phyloP scores from a whole-genome alignment of 2,888 invertebrate species.

The Sylvicola fuscatus region DNA sequence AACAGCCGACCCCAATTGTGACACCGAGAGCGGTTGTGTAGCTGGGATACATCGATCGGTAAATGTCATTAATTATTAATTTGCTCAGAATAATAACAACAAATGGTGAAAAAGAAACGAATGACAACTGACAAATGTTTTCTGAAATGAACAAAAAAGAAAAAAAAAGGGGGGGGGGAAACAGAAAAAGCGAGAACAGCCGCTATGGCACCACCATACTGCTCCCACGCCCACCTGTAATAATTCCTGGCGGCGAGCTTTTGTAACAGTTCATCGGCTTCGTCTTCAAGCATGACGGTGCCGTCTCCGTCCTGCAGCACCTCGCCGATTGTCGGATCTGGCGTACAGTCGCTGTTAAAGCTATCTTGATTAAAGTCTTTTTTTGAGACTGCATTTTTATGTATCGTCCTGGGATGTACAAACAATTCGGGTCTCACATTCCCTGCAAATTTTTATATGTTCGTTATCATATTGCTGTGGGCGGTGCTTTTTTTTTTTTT shows the following conservation, averaged over 20 bases:
- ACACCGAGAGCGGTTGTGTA: slow-evolving; percentile 60
- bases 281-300: slow-evolving; percentile 10
- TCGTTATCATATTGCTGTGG: too few species aligned
- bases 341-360: slow-evolving; percentile 7
- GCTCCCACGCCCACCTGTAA: too few species aligned
- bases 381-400: slow-evolving; percentile 9
- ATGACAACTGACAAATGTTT: too few species aligned
- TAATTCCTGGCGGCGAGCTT: slow-evolving; percentile 32
- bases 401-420: slow-evolving; percentile 23
- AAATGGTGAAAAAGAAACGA: too few species aligned
- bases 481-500: too few species aligned
- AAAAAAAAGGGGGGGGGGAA: neutral
- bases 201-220: too few species aligned
- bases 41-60: too few species aligned
- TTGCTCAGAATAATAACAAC: too few species aligned
- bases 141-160: too few species aligned
- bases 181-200: too few species aligned
- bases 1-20: slow-evolving; percentile 53
- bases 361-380: slow-evolving; percentile 12
- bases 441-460: slow-evolving; percentile 17
- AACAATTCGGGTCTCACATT: slow-evolving; percentile 28
- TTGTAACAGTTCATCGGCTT: slow-evolving; percentile 27
- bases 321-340: slow-evolving; percentile 8
- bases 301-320: slow-evolving; percentile 14
- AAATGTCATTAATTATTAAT: too few species aligned